phyloP scores from a whole-genome alignment of 2,797 vertebrate genomes.

The Lindbergichthys nudifrons region DNA sequence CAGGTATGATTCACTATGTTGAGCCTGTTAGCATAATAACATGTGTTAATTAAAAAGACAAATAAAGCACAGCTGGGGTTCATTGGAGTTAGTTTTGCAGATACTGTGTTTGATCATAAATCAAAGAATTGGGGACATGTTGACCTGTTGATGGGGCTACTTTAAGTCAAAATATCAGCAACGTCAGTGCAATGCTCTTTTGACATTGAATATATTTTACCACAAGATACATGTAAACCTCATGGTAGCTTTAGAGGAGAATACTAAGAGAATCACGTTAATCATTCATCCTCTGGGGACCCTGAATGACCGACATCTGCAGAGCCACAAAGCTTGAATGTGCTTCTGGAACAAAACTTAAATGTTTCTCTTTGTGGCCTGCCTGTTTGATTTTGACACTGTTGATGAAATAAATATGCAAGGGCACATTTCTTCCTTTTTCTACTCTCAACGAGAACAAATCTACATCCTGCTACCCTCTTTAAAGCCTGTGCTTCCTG shows the following conservation, averaged over 20 bases:
- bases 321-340: not conserved
- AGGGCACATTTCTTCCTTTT: not conserved
- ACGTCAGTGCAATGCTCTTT: not conserved
- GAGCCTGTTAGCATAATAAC: not conserved
- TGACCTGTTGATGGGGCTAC: not conserved
- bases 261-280: no score
- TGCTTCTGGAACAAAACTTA: not conserved
- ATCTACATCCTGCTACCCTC: constrained; percentile 25
- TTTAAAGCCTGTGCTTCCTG: constrained; percentile 27
- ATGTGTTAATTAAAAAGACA: not conserved
- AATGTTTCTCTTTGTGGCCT: not conserved
- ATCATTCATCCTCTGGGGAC: not conserved
- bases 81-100: not conserved
- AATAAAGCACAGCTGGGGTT: not conserved
- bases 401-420: no score
- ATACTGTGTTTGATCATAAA: not conserved
- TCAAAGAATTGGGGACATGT: not conserved
- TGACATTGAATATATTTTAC: not conserved
- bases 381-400: not conserved
- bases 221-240: not conserved
- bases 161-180: not conserved
- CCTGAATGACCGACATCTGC: not conserved
- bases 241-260: no score
- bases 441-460: constrained; percentile 8
- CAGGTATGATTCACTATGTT: not conserved